Percentiles rank a stretch among this genome's conserved stretches.
phyloP scores from a whole-genome alignment of 2,113 vertebrate species.

The Phasianus colchicus region DNA sequence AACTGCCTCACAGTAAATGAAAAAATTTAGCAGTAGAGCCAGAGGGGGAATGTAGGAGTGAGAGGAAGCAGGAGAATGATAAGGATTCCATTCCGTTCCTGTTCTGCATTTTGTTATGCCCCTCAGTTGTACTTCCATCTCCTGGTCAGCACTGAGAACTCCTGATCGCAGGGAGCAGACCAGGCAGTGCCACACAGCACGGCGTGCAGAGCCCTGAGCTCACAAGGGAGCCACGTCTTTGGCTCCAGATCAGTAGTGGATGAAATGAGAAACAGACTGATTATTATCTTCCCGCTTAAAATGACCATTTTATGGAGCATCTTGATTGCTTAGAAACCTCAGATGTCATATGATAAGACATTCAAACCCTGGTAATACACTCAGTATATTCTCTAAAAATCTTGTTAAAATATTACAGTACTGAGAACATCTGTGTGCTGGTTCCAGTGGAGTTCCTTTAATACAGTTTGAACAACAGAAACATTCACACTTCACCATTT shows the following conservation, averaged over 20 bases:
- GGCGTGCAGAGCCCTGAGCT: background rate
- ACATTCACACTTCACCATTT: background rate
- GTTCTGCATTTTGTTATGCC: background rate
- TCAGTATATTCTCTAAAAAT: background rate
- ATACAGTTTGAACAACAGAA: background rate
- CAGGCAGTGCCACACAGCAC: background rate
- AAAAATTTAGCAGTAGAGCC: background rate
- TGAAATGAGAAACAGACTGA: conserved; percentile 40
- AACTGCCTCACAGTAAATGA: background rate
- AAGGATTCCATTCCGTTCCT: background rate
- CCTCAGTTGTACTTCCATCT: background rate
- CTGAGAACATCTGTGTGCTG: background rate
- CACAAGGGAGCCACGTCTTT: background rate
- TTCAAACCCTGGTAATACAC: background rate
- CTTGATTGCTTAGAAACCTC: conserved; percentile 38
- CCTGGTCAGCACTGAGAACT: background rate
- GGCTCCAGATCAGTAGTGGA: conserved; percentile 29
- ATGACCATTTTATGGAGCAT: background rate
- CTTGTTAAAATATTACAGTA: background rate
- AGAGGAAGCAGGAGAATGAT: background rate
- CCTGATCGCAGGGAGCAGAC: background rate
- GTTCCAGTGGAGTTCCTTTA: background rate
- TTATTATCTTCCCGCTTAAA: background rate
- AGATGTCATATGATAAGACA: background rate
- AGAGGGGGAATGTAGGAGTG: background rate